A percentile compares a stretch with the other conserved stretches of the same genome.
phyloP scores from a whole-genome alignment of 2,888 invertebrate species.

The Platypus cylindrus region DNA sequence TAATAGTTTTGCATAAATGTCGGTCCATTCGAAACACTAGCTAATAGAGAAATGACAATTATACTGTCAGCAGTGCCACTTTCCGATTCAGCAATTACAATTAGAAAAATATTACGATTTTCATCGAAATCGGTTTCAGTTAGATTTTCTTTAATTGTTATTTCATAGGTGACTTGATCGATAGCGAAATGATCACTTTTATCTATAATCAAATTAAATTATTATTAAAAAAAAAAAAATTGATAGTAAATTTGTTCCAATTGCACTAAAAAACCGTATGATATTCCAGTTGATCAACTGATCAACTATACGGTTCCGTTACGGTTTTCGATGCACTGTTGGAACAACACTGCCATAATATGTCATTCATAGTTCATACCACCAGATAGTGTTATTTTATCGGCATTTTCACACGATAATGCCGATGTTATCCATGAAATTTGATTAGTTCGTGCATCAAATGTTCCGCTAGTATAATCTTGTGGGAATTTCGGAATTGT shows the following conservation, averaged over 20 bases:
- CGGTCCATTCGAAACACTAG: slow-evolving; percentile 5
- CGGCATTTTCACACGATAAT: slow-evolving; percentile 6
- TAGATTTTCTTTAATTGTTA: slow-evolving; percentile 10
- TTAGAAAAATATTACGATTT: slow-evolving; percentile 13
- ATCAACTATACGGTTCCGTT: no score
- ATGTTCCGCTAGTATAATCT: slow-evolving; percentile 17
- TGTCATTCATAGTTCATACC: slow-evolving; percentile 16
- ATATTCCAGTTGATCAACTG: no score
- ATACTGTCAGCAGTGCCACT: slow-evolving; percentile 10
- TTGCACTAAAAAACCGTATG: no score
- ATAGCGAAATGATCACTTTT: slow-evolving; percentile 13
- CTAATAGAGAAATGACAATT: slow-evolving; percentile 14
- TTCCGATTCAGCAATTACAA: slow-evolving; percentile 12
- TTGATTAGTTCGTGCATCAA: slow-evolving; percentile 9
- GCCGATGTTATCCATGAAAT: no score
- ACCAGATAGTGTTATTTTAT: slow-evolving; percentile 9
- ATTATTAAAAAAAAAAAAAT: no score
- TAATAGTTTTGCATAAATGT: slow-evolving; percentile 17
- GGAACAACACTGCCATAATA: no score
- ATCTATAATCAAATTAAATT: no score
- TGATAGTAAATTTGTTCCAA: no score
- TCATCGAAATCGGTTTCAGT: slow-evolving; percentile 12
- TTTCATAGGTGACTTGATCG: slow-evolving; percentile 6
- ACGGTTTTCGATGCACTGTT: no score
- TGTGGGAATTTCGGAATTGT: slow-evolving; percentile 13